Conservation (phyloP, 92 coral and sea anemone species). For the Actinostola sp. region DNA sequence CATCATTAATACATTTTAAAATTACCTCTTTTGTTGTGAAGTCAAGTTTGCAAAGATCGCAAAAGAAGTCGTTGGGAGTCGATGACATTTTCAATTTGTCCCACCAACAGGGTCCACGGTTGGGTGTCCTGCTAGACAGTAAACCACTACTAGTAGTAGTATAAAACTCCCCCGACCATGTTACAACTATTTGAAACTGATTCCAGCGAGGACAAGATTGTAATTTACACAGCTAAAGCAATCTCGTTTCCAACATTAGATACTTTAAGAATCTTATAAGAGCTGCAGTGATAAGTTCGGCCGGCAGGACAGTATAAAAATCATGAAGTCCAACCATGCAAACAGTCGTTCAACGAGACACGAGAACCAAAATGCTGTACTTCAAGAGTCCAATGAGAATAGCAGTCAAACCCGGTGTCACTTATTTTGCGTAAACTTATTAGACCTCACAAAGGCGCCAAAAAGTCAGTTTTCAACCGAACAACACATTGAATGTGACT, state of each 20-base stretch:
- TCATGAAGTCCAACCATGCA: no score
- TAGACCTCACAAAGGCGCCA: conserved; percentile 16
- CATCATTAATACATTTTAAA: background rate
- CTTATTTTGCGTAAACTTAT: background rate
- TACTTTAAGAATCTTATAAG: no score
- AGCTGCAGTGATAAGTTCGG: no score
- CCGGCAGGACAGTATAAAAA: no score
- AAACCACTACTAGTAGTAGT: no score
- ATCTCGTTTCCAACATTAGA: no score
- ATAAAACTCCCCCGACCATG: no score
- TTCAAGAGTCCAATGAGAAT: background rate
- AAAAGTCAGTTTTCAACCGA: conserved; percentile 18
- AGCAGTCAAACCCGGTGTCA: background rate
- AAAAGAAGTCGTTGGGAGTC: conserved; percentile 46
- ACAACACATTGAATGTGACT: conserved; percentile 12
- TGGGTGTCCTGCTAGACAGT: no score
- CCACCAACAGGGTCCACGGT: background rate
- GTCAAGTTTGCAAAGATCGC: conserved; percentile 81
- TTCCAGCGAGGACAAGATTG: no score
- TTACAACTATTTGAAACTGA: background rate
- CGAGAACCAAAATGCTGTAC: background rate
- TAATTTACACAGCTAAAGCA: no score
- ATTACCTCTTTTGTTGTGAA: conserved; percentile 70
- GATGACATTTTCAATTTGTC: conserved; percentile 30
- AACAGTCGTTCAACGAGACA: no score